Evolutionary conservation across 2,113 vertebrate genomes (phyloP).

Genomic region (Chionis minor): DNA sequence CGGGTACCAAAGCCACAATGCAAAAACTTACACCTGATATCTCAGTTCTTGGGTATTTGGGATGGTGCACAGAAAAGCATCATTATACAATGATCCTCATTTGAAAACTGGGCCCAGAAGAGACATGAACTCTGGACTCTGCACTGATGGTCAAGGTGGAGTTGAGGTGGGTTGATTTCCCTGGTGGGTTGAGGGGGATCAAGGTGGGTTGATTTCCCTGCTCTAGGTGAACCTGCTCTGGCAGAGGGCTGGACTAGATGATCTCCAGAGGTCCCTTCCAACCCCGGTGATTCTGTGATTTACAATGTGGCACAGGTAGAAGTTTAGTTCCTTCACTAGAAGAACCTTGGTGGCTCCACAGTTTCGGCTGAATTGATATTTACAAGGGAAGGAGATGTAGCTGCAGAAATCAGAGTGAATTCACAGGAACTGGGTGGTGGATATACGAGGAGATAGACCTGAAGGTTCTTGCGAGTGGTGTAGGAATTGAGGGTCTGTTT

Average conservation of each 20-base stretch:
- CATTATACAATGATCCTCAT: neutral
- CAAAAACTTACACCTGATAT: fast-evolving
- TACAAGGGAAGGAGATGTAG: neutral
- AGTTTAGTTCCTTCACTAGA: neutral
- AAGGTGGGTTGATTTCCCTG: neutral
- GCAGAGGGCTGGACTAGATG: too few relatives aligned
- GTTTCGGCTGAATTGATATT: neutral
- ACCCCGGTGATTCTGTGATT: neutral
- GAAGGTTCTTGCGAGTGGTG: neutral
- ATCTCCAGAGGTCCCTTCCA: too few relatives aligned
- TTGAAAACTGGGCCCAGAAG: neutral
- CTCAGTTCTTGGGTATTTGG: neutral
- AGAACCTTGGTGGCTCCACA: neutral
- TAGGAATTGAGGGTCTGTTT: neutral
- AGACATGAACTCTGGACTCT: neutral
- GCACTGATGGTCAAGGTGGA: neutral
- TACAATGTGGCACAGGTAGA: fast-evolving
- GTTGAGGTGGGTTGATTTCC: neutral
- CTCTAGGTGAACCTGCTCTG: too few relatives aligned
- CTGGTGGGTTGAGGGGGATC: neutral
- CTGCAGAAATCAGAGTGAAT: neutral
- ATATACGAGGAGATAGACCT: neutral
- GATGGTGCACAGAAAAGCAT: fast-evolving
- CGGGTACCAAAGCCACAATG: neutral
- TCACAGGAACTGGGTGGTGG: neutral